Evolutionary conservation across 2,113 vertebrate genomes (phyloP), one percentile per base, ranked within the genome.

Genomic region (Dasyprocta punctata): DNA sequence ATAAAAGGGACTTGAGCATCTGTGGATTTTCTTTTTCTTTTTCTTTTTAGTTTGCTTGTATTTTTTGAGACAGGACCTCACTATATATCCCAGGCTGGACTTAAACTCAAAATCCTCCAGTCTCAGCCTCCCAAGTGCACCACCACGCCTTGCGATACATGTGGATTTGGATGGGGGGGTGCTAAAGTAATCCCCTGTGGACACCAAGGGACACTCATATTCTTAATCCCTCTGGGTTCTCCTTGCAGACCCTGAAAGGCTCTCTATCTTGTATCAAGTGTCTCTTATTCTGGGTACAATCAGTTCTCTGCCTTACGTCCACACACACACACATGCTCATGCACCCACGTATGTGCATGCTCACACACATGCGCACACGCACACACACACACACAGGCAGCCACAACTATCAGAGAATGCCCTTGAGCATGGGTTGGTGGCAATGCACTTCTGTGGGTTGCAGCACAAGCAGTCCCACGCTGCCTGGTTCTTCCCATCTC

Each of bases 401-500:
- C 82, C 44, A 63, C 26, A 86, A 36, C 90, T 58, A 36, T 7
- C 67, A 44, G 36, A 80, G 28, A 61, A n/a, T 28, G n/a, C 22
- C 33, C 60, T 24, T 8, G 5, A 41, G 47, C 38, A 12, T 5
- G 36, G 80, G 41, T n/a, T 10, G 26, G 65, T 38, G 47, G 33
- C 47, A 17, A 41, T 52, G 7, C 33, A 17, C 0, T 9, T 33
- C 52, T 24, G 17, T 38, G 65, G 44, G 44, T 65, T 84, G 28
- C 22, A 41, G 22, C 54, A 44, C 65, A 60, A 10, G 22, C 14
- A 13, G 44, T 6, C 30, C 63, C 0, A 0, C 12, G 17, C 44
- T 28, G 56, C 58, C 28, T 30, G 84, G 52, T 47, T 49, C 44
- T 73, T 80, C 41, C 1, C 10, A 3, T 28, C 77, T 47, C 49